Conservation (phyloP, 2,113 vertebrate genomes). For the Labrus mixtus region DNA sequence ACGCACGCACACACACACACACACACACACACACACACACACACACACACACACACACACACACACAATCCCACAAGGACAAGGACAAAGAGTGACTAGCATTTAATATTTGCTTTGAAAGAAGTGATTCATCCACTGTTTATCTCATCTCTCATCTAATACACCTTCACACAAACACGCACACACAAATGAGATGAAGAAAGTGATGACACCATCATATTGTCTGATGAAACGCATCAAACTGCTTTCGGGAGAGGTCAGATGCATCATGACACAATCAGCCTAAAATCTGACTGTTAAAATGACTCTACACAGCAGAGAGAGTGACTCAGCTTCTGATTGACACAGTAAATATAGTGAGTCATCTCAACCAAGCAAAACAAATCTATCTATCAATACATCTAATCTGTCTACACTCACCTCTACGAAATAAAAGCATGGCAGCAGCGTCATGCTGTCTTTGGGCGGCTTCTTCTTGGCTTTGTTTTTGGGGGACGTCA, state of each 20-base stretch:
- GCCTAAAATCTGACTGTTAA: background rate
- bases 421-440: conserved; percentile 95
- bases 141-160: background rate
- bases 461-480: conserved; percentile 87
- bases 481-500: conserved; percentile 84
- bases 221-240: conserved; percentile 6
- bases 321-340: background rate
- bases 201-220: conserved; percentile 5
- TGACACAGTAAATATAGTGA: conserved; percentile 27
- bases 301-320: conserved; percentile 24
- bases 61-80: conserved; percentile 18
- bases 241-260: background rate
- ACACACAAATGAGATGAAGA: background rate
- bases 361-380: conserved; percentile 5
- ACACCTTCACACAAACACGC: conserved; percentile 2
- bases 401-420: conserved; percentile 45
- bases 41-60: too few relatives aligned
- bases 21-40: background rate
- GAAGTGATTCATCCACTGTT: conserved; percentile 11
- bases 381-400: conserved; percentile 18
- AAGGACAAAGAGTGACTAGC: conserved; percentile 38
- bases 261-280: conserved; percentile 9
- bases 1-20: conserved; percentile 15
- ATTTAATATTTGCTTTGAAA: conserved; percentile 39
- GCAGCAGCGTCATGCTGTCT: conserved; percentile 92